Evolutionary conservation across 2,888 invertebrate species (phyloP).

Genomic region (Sarcophaga subvicina): DNA sequence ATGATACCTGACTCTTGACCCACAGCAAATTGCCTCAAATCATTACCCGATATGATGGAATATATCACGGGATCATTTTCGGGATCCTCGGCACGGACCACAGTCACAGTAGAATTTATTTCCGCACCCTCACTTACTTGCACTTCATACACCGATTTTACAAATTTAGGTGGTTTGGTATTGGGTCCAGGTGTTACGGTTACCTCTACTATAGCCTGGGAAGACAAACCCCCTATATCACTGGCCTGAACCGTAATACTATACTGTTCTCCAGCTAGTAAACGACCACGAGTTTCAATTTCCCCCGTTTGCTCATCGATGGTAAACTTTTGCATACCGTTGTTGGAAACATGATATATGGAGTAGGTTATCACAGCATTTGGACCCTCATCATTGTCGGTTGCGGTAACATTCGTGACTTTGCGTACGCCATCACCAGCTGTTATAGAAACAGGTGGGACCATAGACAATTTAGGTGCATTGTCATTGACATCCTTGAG

Average conservation of each 20-base stretch:
- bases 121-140: conserved; percentile 95
- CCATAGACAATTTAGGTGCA: conserved; percentile 90
- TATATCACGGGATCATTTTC: conserved; percentile 94
- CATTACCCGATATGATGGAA: conserved; percentile 93
- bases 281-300: conserved; percentile 89
- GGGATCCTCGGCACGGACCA: conserved; percentile 93
- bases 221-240: conserved; percentile 90
- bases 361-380: conserved; percentile 92
- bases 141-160: conserved; percentile 91
- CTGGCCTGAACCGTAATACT: conserved; percentile 93
- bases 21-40: conserved; percentile 93
- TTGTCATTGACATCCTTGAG: conserved; percentile 94
- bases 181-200: conserved; percentile 92
- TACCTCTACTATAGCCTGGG: conserved; percentile 93
- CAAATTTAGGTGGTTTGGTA: conserved; percentile 91
- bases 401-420: conserved; percentile 88
- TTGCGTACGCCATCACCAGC: conserved; percentile 88
- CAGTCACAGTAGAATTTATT: conserved; percentile 92
- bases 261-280: conserved; percentile 94
- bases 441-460: conserved; percentile 90
- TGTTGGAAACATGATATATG: conserved; percentile 95
- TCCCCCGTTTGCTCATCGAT: conserved; percentile 91
- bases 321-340: conserved; percentile 92
- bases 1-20: conserved; percentile 94
- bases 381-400: conserved; percentile 92